Conservation (phyloP, 2,113 vertebrate genomes). For the Hydrochoerus hydrochaeris region DNA sequence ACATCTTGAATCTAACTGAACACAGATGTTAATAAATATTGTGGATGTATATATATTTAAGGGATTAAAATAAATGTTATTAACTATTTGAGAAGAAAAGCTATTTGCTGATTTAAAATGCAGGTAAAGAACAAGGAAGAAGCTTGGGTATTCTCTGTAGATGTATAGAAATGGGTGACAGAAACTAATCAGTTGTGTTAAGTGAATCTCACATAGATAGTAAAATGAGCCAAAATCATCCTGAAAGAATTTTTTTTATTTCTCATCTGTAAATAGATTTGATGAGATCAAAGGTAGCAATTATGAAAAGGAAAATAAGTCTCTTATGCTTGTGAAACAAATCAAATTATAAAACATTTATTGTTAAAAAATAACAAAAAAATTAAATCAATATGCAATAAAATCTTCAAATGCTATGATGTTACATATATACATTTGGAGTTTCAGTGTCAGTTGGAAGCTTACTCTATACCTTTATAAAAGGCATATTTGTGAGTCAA, state of each 20-base stretch:
- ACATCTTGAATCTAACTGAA: neutral
- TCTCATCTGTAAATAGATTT: conserved; percentile 28
- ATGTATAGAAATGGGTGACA: neutral
- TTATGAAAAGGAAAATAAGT: conserved; percentile 19
- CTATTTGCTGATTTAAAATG: neutral
- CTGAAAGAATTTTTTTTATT: conserved; percentile 36
- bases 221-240: conserved; percentile 41
- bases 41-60: neutral
- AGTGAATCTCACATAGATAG: neutral
- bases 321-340: neutral
- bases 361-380: neutral
- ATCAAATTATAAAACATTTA: neutral
- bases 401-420: neutral
- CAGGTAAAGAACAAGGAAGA: neutral
- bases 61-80: neutral
- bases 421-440: neutral
- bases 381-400: neutral
- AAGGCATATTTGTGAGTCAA: neutral
- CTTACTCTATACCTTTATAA: neutral
- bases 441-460: neutral
- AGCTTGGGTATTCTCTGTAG: conserved; percentile 46
- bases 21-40: neutral
- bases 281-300: conserved; percentile 2
- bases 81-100: neutral
- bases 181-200: neutral